Evolutionary conservation across 2,888 invertebrate species (phyloP), one percentile per base, ranked within the genome.

Genomic region (Drosophila neonasuta): DNA sequence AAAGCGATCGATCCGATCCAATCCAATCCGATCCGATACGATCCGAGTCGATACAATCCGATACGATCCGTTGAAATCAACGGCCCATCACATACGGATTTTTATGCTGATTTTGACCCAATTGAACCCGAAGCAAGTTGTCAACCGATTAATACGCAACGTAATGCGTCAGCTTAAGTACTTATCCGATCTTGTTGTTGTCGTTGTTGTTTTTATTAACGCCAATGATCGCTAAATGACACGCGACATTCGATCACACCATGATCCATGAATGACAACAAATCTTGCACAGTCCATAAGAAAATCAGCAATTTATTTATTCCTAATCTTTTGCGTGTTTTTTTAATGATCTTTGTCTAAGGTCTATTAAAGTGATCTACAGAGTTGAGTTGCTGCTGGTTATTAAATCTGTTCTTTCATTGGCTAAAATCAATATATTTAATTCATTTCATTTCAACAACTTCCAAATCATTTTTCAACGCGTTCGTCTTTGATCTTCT

Each of bases 71-170:
- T 67, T 79, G 77, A 77, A 80, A 83, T 86, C 73, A 80, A 57
- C 64, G 58, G 74, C 48, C 74, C 77, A 80, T 77, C 79, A 80
- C 75, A 80, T 69, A 63, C 75, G 81, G 74, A 80, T 78, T 77
- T 79, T 79, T 81, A 83, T 87, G 82, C 80, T 86, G 87, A 83
- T 83, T 83, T 83, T 80, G 86, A 87, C 82, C 87, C 84, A 86
- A 71, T 85, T 82, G 83, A 83, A 86, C 86, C 69, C 74, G 24
- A 59, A 55, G 44, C 63, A 68, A 73, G 55, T 61, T 55, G 63
- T 39, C 68, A 64, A 50, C 46, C 77, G 64, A 80, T 74, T 80
- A 77, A 72, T 77, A 76, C 71, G 73, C 79, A 76, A 61, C 63
- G 77, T 76, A 76, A 76, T 76, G 75, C 75, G 61, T 75, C 60